Evolutionary conservation across 1,140 invertebrate genomes (phyloP), one percentile per base, ranked within the genome.

Genomic region (Aethina tumida): DNA sequence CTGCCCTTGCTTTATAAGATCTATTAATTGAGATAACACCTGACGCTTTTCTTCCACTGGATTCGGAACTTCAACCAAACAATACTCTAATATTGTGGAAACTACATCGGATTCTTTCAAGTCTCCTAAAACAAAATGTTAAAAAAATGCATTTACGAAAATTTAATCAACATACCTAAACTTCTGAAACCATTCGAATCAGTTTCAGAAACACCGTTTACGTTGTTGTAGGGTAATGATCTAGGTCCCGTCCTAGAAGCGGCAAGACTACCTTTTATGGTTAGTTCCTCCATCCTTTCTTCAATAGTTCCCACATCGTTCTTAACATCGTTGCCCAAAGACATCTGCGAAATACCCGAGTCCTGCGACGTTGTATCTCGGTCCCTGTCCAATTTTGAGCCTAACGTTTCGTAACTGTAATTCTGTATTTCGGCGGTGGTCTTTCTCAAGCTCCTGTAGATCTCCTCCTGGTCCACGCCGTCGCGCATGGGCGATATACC

Each of bases 381-480:
- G 52, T 81, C 78, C 51, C 75, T 65, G 49, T 78, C 68, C 28
- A 69, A 64, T 63, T 69, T 50, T 22, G 56, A 46, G 37, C 54
- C 52, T 39, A 56, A 37, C n/a, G 57, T 67, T 58, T 80, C 79
- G 48, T 80, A 82, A 53, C 78, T 83, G 49, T 88, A 88, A 64
- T 84, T 89, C 53, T 90, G 84, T 60, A 97, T 96, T 68, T 96
- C 91, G 12, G 86, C 87, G 2, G 91, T 90, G 24, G 91, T 95
- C 56, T 84, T 81, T 39, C 85, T 72, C 34, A 96, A 75, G 39
- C 85, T 89, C 57, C 81, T 81, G 55, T 82, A 81, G 26, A 94
- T 80, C 59, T 95, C 90, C 59, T 93, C 87, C 10, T 84, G 77
- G 58, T 82, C 84, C 52, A 78, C 74, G 53, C 84, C 77, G 31